Evolutionary conservation across 2,797 vertebrate genomes (phyloP), one percentile per base, ranked within the genome.

Genomic region (Rachycentron canadum): DNA sequence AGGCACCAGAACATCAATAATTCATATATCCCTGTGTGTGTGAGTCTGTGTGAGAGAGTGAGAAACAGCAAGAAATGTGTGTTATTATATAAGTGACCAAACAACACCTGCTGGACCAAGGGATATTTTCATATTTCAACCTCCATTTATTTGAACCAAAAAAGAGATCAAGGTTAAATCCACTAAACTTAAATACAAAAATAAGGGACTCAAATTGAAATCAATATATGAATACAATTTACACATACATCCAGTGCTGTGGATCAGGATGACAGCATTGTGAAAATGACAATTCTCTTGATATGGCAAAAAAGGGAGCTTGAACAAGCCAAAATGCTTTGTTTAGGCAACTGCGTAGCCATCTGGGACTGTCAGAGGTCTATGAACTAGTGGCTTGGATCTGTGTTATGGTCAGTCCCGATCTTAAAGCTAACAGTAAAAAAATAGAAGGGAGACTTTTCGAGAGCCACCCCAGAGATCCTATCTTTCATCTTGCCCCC

Each of bases 161-260:
- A 85, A 52, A 88, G 69, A 87, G 85, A 90, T 89, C 89, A 91
- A 82, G 82, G 73, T 89, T 89, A 81, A 91, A 88, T 89, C 84
- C 92, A 93, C 90, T 91, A 79, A 94, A 93, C 90, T 89, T 71
- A 93, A 93, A 94, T 94, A 94, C 92, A 94, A 94, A 94, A 94
- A 93, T 94, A 94, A 92, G 88, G 86, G 91, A 93, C 91, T 91
- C 83, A 88, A 92, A 89, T 92, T 79, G 62, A 91, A 92, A 92
- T 85, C 82, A 88, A 87, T 82, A 82, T 86, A 89, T 89, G 88
- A 92, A 83, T 74, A 93, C 90, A 93, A 83, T 90, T 90, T 90
- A 90, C 90, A 92, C 86, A 90, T 70, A 92, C 90, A 91, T 88
- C 91, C 93, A 85, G 88, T 92, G 91, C 88, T 81, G 88, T 88